Evolutionary conservation across 2,888 invertebrate species (phyloP).

Genomic region (Bugula neritina): DNA sequence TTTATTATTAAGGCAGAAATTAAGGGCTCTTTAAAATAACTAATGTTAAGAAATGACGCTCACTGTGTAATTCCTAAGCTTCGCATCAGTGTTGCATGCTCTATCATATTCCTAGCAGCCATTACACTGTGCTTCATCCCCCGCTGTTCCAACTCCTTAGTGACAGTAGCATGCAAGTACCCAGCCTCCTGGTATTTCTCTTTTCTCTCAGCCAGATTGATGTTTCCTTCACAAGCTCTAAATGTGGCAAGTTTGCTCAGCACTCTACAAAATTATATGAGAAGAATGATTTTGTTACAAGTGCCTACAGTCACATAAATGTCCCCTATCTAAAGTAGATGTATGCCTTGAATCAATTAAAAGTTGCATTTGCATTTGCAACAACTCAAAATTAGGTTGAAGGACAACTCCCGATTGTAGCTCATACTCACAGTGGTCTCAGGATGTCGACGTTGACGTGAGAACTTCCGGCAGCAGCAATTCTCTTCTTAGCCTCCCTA

Average conservation of each 20-base stretch:
- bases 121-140: background rate
- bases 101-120: background rate
- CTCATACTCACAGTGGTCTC: background rate
- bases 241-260: background rate
- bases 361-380: too few species aligned
- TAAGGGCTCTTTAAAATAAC: too few species aligned
- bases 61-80: background rate
- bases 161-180: background rate
- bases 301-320: too few species aligned
- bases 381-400: too few species aligned
- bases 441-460: background rate
- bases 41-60: too few species aligned
- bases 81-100: background rate
- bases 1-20: too few species aligned
- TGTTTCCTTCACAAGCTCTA: background rate
- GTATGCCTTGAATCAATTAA: too few species aligned
- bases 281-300: too few species aligned
- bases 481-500: background rate
- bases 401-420: too few species aligned
- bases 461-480: background rate
- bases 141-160: background rate
- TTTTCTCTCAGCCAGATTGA: background rate
- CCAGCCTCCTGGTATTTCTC: background rate
- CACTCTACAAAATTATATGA: too few species aligned
- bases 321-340: too few species aligned